A percentile compares a stretch with the other conserved stretches of the same genome.
These are phyloP conservation scores for Sceliomorpha sp. DNA, from an alignment of 2,888 invertebrate genomes.

Conservation along the genomic window DNA sequence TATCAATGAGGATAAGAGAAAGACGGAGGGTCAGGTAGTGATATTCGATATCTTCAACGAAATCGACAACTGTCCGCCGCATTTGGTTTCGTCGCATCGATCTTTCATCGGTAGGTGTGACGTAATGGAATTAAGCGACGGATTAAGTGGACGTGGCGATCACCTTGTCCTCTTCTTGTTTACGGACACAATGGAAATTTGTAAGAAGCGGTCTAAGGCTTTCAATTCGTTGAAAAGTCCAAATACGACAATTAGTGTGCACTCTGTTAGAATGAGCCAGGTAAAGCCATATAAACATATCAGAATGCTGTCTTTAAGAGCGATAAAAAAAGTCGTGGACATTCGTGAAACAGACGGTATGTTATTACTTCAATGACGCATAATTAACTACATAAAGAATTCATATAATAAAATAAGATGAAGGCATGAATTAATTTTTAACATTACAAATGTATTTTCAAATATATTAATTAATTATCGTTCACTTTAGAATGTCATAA, in stretches of 20 bases:
- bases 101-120: slow-evolving; percentile 93
- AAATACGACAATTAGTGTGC: slow-evolving; percentile 83
- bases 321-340: slow-evolving; percentile 94
- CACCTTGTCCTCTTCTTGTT: slow-evolving; percentile 94
- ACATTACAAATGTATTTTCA: no score
- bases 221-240: slow-evolving; percentile 87
- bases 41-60: slow-evolving; percentile 99
- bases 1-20: slow-evolving; percentile 98
- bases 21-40: slow-evolving; percentile 96
- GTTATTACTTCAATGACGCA: no score
- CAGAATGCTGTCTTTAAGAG: slow-evolving; percentile 92
- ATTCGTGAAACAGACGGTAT: slow-evolving; percentile 91
- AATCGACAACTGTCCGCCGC: slow-evolving; percentile 98
- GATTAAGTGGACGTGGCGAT: slow-evolving; percentile 92
- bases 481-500: slow-evolving; percentile 92
- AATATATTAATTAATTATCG: no score
- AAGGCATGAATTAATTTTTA: no score
- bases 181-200: slow-evolving; percentile 96
- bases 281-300: slow-evolving; percentile 95
- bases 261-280: slow-evolving; percentile 83
- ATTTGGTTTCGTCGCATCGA: slow-evolving; percentile 95
- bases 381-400: no score
- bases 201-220: slow-evolving; percentile 90
- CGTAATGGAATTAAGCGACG: slow-evolving; percentile 92
- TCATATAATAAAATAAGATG: no score